Evolutionary conservation across 2,113 vertebrate species (phyloP).

Genomic region (Gallinago jamesoni): DNA sequence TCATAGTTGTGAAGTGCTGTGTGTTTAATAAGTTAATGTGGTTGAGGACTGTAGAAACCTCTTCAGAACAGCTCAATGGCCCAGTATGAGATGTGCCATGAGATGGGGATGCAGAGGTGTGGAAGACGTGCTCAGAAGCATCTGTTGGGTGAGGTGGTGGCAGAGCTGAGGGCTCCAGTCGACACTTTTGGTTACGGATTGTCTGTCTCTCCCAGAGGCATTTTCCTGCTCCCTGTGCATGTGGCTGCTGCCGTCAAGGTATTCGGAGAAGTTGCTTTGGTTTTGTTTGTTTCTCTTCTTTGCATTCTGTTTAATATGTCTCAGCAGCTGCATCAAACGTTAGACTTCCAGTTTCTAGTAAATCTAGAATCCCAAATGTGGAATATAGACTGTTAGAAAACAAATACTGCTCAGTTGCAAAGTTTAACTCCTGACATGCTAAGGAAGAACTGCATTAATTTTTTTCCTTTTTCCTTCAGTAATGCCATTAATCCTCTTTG

Average conservation of each 20-base stretch:
- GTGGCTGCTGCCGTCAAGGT: neutral
- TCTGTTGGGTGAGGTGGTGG: neutral
- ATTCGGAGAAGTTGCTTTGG: neutral
- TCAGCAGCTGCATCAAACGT: neutral
- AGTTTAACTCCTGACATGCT: neutral
- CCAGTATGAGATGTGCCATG: accelerated
- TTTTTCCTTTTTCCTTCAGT: neutral
- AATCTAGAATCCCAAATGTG: neutral
- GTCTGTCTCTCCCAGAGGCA: accelerated
- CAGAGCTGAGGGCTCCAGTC: neutral
- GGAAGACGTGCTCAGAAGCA: neutral
- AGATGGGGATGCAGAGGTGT: neutral
- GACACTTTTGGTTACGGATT: accelerated
- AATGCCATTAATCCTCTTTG: neutral
- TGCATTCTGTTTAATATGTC: neutral
- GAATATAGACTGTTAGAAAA: neutral
- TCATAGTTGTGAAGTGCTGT: neutral
- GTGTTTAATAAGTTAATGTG: neutral
- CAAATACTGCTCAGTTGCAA: neutral
- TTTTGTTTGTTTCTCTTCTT: neutral
- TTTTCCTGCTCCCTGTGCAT: accelerated
- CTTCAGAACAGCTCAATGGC: neutral
- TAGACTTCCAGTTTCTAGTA: neutral
- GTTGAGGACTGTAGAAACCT: neutral
- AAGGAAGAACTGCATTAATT: neutral